Evolutionary conservation across 2,113 vertebrate species (phyloP).

Genomic region (Myrmophylax atrothorax): DNA sequence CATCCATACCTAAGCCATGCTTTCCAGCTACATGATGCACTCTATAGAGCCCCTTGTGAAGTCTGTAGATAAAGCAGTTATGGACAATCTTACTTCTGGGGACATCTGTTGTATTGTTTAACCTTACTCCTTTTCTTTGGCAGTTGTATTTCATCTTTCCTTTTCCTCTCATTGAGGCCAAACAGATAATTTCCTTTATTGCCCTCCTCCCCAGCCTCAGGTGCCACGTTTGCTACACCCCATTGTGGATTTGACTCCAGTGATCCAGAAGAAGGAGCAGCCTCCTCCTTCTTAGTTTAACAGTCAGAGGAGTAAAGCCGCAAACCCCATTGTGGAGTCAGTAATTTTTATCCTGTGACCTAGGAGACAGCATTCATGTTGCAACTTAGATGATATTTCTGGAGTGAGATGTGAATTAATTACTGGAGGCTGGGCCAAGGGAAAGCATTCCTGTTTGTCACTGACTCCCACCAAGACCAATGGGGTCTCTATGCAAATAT

Average conservation of each 20-base stretch:
- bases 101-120: neutral
- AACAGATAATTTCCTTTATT: neutral
- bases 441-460: neutral
- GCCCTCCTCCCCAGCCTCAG: too few species aligned
- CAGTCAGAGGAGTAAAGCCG: neutral
- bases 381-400: neutral
- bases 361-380: neutral
- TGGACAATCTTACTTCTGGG: neutral
- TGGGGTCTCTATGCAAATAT: neutral
- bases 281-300: neutral
- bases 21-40: neutral
- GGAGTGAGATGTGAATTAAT: neutral
- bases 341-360: neutral
- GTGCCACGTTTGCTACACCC: neutral
- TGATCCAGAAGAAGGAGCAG: neutral
- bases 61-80: neutral
- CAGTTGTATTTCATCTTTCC: neutral
- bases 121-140: neutral
- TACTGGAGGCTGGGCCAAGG: neutral
- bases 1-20: neutral
- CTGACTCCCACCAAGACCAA: neutral
- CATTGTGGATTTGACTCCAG: neutral
- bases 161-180: neutral
- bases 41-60: neutral
- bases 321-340: neutral